These are phyloP conservation scores for Megathymus violae DNA, from an alignment of 1,140 invertebrate genomes.

Conservation along the genomic window DNA sequence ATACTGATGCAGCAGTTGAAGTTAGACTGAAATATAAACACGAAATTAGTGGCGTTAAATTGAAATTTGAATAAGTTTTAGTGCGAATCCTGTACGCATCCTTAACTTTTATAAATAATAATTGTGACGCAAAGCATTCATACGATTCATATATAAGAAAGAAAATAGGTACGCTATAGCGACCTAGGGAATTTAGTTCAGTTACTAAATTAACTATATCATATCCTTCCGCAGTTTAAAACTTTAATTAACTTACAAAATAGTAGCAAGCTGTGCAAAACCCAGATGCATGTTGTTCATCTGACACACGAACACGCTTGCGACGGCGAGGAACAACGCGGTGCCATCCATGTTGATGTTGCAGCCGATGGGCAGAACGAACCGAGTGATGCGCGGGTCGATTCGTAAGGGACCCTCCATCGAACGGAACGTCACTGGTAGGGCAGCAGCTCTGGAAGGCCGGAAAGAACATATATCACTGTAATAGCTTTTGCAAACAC, in stretches of 20 bases:
- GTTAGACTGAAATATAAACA: slow-evolving; percentile 92
- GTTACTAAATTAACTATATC: no score
- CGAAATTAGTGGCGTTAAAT: no score
- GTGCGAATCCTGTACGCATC: no score
- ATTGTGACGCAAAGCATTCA: no score
- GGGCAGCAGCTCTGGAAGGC: slow-evolving; percentile 92
- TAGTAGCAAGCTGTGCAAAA: slow-evolving; percentile 91
- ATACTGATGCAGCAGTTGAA: slow-evolving; percentile 95
- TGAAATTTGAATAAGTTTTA: no score
- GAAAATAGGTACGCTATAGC: no score
- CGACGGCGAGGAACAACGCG: slow-evolving; percentile 94
- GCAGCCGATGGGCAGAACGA: slow-evolving; percentile 95
- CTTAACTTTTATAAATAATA: no score
- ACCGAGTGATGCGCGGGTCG: slow-evolving; percentile 95
- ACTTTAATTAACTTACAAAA: slow-evolving; percentile 86
- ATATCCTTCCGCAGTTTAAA: background rate
- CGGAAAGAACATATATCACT: no score
- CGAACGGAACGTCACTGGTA: slow-evolving; percentile 96
- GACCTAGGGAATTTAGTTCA: no score
- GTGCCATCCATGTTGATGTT: slow-evolving; percentile 98
- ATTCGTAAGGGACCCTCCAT: slow-evolving; percentile 96
- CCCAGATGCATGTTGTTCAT: slow-evolving; percentile 92
- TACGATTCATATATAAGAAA: no score
- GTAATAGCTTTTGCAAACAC: no score
- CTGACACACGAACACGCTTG: slow-evolving; percentile 96